Evolutionary conservation across 2,888 invertebrate species (phyloP), one percentile per base, ranked within the genome.

Genomic region (Incurvaria masculella): DNA sequence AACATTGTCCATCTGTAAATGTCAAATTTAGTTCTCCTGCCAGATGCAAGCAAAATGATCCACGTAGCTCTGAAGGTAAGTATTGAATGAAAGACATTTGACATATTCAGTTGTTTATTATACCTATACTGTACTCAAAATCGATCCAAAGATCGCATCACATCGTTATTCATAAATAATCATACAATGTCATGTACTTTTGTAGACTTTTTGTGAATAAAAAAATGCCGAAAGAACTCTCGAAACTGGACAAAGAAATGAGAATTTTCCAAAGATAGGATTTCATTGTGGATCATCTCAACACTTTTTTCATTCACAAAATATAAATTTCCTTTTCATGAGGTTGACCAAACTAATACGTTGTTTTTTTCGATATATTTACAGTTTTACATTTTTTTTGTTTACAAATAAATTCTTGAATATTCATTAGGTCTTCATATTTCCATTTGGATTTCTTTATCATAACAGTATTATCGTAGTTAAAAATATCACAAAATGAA

Each of bases 101-200:
- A 85, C 84, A 84, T 84, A 84, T 83, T 84, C 82, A 79, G 78
- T 79, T 79, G 83, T 84, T 84, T 84, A 84, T 84, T 84, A n/a
- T n/a, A 83, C 82, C 84, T 84, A 84, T 84, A 83, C 82, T 84
- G 83, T 85, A 84, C 83, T 85, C 83, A 84, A 84, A 84, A 84
- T 82, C 82, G 84, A 84, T 84, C 84, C 81, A 78, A 78, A 78
- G 83, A 84, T 83, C 84, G 82, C 83, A 84, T 84, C 84, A 84
- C 84, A 84, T 84, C 83, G 83, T 84, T 83, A 84, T 76, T 78
- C 72, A 80, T 76, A 80, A 76, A 76, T 76, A 79, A 79, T 78
- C 78, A 79, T 80, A 79, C 78, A 79, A 79, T 79, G 79, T 79
- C 78, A 79, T 79, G 76, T 76, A 76, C 74, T 78, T 73, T 73